These are phyloP conservation scores for Agelastica alni DNA, from an alignment of 2,888 invertebrate species.

Conservation along the genomic window DNA sequence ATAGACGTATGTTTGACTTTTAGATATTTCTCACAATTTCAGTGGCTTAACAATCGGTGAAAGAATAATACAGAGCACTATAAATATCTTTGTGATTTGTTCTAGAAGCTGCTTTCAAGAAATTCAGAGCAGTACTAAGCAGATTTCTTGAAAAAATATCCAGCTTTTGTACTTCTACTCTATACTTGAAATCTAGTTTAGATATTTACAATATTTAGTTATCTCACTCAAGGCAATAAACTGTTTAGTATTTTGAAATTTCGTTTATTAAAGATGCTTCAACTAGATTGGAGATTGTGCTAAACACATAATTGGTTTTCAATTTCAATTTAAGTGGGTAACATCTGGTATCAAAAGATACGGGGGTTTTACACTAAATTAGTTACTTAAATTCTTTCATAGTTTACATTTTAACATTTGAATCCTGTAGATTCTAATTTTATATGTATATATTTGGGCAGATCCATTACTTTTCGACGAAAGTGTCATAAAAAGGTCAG, in stretches of 20 bases:
- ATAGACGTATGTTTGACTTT: background rate
- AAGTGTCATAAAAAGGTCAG: no score
- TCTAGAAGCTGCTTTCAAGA: slow-evolving; percentile 28
- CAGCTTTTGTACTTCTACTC: slow-evolving; percentile 26
- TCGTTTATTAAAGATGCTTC: background rate
- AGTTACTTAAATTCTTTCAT: no score
- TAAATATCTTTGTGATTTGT: slow-evolving; percentile 17
- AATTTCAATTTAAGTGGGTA: no score
- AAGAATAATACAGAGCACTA: slow-evolving; percentile 19
- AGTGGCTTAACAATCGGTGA: slow-evolving; percentile 9
- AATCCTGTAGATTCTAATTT: no score
- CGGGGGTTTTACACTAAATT: no score
- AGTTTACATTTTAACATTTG: no score
- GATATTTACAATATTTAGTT: slow-evolving; percentile 21
- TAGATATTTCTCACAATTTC: background rate
- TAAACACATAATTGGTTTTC: no score
- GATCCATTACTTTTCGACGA: no score
- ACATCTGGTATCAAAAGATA: no score
- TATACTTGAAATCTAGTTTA: slow-evolving; percentile 9
- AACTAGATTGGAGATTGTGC: slow-evolving; percentile 11
- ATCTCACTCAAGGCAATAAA: slow-evolving; percentile 18
- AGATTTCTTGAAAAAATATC: slow-evolving; percentile 24
- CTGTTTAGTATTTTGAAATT: slow-evolving; percentile 1
- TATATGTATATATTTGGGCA: no score
- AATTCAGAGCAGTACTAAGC: slow-evolving; percentile 23